These are phyloP conservation scores for Caenorhabditis imperialis DNA, from an alignment of 2,888 invertebrate species.

Conservation along the genomic window DNA sequence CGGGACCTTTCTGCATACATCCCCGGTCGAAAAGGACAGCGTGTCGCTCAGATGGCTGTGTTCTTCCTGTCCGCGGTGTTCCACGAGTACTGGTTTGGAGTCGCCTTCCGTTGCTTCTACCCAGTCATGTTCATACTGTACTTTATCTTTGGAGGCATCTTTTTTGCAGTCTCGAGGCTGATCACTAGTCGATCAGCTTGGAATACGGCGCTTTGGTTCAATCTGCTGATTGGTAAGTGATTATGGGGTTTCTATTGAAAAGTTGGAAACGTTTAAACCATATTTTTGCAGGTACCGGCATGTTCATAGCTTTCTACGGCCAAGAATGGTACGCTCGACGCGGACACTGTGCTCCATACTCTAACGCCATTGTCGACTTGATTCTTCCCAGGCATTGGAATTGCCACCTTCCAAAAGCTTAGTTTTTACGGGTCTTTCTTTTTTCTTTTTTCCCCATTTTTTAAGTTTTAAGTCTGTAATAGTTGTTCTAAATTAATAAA, in stretches of 20 bases:
- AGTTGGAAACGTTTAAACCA: too few relatives aligned
- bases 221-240: conserved; percentile 84
- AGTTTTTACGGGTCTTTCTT: too few relatives aligned
- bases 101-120: conserved; percentile 89
- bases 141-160: conserved; percentile 83
- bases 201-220: conserved; percentile 90
- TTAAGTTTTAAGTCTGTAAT: too few relatives aligned
- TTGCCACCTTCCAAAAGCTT: conserved; percentile 42
- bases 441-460: too few relatives aligned
- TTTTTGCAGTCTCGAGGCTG: conserved; percentile 80
- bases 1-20: conserved; percentile 52
- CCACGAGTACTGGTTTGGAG: conserved; percentile 89
- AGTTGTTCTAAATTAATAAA: too few relatives aligned
- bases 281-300: conserved; percentile 70
- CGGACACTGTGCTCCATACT: conserved; percentile 64
- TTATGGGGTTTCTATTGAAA: too few relatives aligned
- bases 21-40: conserved; percentile 63
- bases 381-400: conserved; percentile 68
- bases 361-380: conserved; percentile 55
- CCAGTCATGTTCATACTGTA: conserved; percentile 89
- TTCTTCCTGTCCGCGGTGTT: conserved; percentile 88
- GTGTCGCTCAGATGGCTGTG: conserved; percentile 83
- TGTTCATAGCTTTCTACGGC: conserved; percentile 76
- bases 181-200: conserved; percentile 81
- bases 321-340: conserved; percentile 86